Conservation (phyloP, 2,888 invertebrate species). For the Eutolmus rufibarbis region DNA sequence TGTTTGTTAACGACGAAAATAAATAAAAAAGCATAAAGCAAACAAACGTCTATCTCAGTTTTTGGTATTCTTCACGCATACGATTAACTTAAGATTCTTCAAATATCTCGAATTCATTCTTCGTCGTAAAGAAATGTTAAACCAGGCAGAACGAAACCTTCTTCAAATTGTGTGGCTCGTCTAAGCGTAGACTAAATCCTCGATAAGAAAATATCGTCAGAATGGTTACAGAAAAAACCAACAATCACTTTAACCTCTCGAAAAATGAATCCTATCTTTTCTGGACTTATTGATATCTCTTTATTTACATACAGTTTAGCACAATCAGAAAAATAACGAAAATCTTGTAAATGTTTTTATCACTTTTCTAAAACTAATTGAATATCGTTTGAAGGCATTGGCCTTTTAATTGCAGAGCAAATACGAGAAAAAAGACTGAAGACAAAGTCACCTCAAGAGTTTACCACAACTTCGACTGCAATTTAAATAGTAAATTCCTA, state of each 20-base stretch:
- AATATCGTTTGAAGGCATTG: not conserved
- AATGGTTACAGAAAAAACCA: not conserved
- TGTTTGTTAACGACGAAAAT: not conserved
- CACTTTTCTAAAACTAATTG: not conserved
- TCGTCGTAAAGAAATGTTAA: not conserved
- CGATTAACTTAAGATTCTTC: not conserved
- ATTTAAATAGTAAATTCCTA: not conserved
- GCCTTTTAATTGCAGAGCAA: not conserved
- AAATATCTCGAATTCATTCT: not conserved
- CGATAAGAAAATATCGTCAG: not conserved
- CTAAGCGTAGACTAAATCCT: not conserved
- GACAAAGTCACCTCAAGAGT: not conserved
- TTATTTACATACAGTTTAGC: not conserved
- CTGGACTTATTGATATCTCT: not conserved
- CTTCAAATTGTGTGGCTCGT: not conserved
- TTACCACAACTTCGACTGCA: not conserved
- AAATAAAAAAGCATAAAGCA: not conserved
- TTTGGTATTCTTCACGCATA: not conserved
- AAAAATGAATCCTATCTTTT: not conserved
- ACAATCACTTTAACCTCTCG: not conserved
- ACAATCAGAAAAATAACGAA: not conserved
- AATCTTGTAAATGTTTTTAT: not conserved
- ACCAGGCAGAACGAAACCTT: not conserved
- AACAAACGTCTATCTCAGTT: not conserved
- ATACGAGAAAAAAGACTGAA: not conserved